phyloP scores from a whole-genome alignment of 2,797 vertebrate genomes.

The Yasuhikotakia modesta region DNA sequence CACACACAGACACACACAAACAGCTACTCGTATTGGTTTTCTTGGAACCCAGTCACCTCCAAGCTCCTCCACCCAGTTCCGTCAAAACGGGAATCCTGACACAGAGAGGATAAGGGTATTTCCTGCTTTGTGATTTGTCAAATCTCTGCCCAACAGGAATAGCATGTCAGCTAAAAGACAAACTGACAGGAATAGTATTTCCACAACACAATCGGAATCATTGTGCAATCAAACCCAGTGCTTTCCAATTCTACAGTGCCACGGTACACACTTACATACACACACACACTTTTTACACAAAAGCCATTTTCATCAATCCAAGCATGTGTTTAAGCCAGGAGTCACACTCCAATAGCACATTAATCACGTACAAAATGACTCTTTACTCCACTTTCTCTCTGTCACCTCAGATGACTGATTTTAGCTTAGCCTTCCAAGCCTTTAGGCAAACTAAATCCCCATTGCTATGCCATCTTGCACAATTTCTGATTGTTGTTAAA shows the following conservation, averaged over 20 bases:
- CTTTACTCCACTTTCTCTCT: not conserved
- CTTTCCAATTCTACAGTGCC: constrained; percentile 29
- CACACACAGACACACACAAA: too few relatives aligned
- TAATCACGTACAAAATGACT: constrained; percentile 50
- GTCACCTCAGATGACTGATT: constrained; percentile 10
- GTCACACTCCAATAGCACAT: constrained; percentile 50
- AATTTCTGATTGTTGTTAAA: too few relatives aligned
- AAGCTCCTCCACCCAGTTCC: not conserved
- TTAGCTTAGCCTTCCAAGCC: not conserved
- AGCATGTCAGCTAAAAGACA: constrained; percentile 48
- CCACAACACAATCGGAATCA: constrained; percentile 55
- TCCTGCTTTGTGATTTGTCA: constrained; percentile 62
- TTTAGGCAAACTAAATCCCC: not conserved
- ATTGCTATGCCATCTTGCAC: too few relatives aligned
- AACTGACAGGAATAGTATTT: constrained; percentile 48
- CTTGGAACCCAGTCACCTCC: constrained; percentile 4
- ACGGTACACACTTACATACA: constrained; percentile 19
- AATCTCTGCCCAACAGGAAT: constrained; percentile 50
- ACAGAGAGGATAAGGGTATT: constrained; percentile 56
- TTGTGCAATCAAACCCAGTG: constrained; percentile 52
- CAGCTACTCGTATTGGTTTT: too few relatives aligned
- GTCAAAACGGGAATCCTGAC: constrained; percentile 62
- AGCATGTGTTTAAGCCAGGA: constrained; percentile 36
- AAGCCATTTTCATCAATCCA: constrained; percentile 50
- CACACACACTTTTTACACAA: constrained; percentile 34